These are phyloP conservation scores for Musca vetustissima DNA, from an alignment of 1,140 invertebrate genomes.

Conservation along the genomic window DNA sequence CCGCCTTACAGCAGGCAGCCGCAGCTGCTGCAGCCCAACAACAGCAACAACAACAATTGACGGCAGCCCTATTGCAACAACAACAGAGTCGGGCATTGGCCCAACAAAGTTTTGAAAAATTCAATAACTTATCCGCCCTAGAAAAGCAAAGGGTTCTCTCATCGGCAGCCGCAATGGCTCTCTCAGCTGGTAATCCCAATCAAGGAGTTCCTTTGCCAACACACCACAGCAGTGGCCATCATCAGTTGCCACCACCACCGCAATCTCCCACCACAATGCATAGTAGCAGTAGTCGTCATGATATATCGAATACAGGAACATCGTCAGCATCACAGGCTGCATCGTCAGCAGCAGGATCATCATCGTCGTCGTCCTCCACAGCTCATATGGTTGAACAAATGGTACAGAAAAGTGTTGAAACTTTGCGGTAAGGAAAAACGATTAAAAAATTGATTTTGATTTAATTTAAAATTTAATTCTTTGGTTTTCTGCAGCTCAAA, in stretches of 20 bases:
- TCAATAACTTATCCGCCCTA: constrained; percentile 58
- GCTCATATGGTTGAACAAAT: constrained; percentile 50
- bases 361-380: constrained; percentile 39
- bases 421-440: constrained; percentile 44
- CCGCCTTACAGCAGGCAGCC: constrained; percentile 18
- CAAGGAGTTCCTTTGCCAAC: constrained; percentile 7
- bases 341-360: no score
- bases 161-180: constrained; percentile 21
- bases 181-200: constrained; percentile 8
- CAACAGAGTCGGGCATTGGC: constrained; percentile 62
- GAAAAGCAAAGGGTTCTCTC: constrained; percentile 60
- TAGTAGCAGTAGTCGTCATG: not conserved
- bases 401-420: constrained; percentile 46
- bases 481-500: constrained; percentile 40
- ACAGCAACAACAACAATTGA: constrained; percentile 53
- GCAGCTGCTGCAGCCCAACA: constrained; percentile 29
- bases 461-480: not conserved
- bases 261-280: constrained; percentile 39
- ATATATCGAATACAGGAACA: no score
- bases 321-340: no score
- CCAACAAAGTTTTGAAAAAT: constrained; percentile 62
- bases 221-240: constrained; percentile 25
- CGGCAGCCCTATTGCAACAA: constrained; percentile 61
- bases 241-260: constrained; percentile 43
- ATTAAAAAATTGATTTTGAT: no score